A percentile compares a stretch with the other conserved stretches of the same genome.
phyloP scores from a whole-genome alignment of 1,140 invertebrate genomes.

The Trachelipus rathkii region DNA sequence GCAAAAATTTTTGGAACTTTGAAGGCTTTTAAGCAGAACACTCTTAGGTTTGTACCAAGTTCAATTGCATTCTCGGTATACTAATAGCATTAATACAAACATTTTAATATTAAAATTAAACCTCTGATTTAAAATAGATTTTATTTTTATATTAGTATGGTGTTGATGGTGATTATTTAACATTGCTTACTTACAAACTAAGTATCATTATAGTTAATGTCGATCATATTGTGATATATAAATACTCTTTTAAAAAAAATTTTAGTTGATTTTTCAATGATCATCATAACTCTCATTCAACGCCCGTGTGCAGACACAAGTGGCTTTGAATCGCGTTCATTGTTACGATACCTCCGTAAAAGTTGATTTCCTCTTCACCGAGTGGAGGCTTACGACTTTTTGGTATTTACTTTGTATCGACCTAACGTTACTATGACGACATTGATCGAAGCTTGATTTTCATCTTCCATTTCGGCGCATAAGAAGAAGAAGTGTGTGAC shows the following conservation, averaged over 20 bases:
- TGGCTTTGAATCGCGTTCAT: constrained; percentile 1
- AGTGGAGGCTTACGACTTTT: background rate
- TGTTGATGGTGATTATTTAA: background rate
- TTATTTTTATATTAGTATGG: background rate
- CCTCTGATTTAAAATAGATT: background rate
- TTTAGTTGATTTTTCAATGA: background rate
- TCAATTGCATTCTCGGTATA: constrained; percentile 4
- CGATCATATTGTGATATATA: background rate
- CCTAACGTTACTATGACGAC: background rate
- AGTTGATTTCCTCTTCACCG: background rate
- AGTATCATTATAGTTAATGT: background rate
- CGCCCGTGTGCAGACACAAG: constrained; percentile 4
- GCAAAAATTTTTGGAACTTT: background rate
- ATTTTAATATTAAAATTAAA: background rate
- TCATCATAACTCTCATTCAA: background rate
- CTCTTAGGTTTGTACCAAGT: background rate
- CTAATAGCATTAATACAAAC: background rate
- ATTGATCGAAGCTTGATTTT: background rate
- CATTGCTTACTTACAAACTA: background rate
- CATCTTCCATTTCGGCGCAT: constrained; percentile 4
- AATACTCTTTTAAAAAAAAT: background rate
- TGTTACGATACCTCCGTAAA: background rate
- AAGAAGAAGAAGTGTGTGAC: constrained; percentile 3
- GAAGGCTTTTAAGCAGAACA: background rate
- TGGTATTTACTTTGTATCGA: constrained; percentile 10